These are phyloP conservation scores for Danionella cerebrum DNA, from an alignment of 2,113 vertebrate species.

Conservation along the genomic window DNA sequence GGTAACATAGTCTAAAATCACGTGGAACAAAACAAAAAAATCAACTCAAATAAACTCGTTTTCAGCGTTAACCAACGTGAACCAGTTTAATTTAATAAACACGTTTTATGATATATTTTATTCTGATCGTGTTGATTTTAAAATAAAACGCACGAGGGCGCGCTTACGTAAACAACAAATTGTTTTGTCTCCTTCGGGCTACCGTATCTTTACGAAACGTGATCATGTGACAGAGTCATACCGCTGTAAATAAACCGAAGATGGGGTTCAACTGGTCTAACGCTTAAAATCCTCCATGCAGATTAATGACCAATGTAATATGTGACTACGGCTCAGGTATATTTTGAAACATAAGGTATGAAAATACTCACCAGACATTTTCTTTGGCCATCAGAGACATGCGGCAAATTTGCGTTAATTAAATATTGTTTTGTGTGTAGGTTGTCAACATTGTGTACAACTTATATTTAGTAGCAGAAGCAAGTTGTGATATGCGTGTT, in stretches of 20 bases:
- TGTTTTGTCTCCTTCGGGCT: conserved; percentile 28
- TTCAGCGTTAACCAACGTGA: too few relatives aligned
- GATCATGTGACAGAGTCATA: conserved; percentile 39
- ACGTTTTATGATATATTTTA: too few relatives aligned
- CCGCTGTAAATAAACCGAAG: conserved; percentile 45
- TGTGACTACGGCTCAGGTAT: not conserved
- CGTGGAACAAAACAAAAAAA: too few relatives aligned
- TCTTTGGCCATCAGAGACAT: not conserved
- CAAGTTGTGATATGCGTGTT: too few relatives aligned
- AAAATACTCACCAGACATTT: not conserved
- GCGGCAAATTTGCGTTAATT: not conserved
- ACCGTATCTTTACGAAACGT: conserved; percentile 25
- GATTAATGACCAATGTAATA: not conserved
- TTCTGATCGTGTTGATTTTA: not conserved
- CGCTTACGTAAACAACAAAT: not conserved
- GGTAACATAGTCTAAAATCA: too few relatives aligned
- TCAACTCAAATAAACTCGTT: too few relatives aligned
- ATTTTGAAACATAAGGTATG: conserved; percentile 4
- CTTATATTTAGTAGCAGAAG: too few relatives aligned
- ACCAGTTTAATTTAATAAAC: too few relatives aligned
- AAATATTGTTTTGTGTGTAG: too few relatives aligned
- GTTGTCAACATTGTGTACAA: too few relatives aligned
- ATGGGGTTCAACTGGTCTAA: not conserved
- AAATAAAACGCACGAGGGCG: conserved; percentile 4
- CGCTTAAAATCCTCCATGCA: not conserved